Evolutionary conservation across 2,888 invertebrate species (phyloP).

Genomic region (Drosophila subsilvestris): DNA sequence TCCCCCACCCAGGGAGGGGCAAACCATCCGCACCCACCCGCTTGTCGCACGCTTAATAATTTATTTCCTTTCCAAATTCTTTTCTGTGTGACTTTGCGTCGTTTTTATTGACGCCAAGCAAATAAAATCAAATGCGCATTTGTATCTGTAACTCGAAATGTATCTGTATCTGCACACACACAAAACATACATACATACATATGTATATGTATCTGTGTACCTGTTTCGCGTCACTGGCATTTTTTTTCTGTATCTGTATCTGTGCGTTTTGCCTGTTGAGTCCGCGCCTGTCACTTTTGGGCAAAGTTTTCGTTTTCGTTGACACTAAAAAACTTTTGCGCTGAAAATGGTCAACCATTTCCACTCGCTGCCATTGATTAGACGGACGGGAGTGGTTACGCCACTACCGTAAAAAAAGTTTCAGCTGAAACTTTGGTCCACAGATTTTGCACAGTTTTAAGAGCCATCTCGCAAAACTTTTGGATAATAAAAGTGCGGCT

Average conservation of each 20-base stretch:
- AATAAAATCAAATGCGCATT: conserved; percentile 70
- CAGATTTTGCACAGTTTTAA: conserved; percentile 2
- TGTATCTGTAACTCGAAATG: conserved; percentile 30
- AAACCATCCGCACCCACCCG: neutral
- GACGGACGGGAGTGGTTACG: conserved; percentile 21
- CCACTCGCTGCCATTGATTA: conserved; percentile 51
- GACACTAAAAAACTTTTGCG: conserved; percentile 48
- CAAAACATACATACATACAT: no score
- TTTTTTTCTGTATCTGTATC: neutral
- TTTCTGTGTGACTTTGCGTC: conserved; percentile 39
- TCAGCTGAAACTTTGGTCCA: conserved; percentile 7
- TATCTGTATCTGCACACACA: conserved; percentile 7
- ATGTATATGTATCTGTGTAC: conserved; percentile 8
- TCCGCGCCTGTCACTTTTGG: conserved; percentile 5
- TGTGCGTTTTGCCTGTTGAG: conserved; percentile 29
- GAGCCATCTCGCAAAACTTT: conserved; percentile 13
- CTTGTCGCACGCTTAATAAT: conserved; percentile 61
- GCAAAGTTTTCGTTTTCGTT: conserved; percentile 34
- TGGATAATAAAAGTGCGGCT: neutral
- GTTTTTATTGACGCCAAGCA: conserved; percentile 62
- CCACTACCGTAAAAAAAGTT: conserved; percentile 9
- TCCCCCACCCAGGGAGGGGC: neutral
- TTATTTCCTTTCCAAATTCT: conserved; percentile 69
- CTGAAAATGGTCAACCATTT: conserved; percentile 50
- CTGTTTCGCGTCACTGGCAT: neutral